Conservation (phyloP, 2,888 invertebrate genomes). For the Ommatoiulus sabulosus region DNA sequence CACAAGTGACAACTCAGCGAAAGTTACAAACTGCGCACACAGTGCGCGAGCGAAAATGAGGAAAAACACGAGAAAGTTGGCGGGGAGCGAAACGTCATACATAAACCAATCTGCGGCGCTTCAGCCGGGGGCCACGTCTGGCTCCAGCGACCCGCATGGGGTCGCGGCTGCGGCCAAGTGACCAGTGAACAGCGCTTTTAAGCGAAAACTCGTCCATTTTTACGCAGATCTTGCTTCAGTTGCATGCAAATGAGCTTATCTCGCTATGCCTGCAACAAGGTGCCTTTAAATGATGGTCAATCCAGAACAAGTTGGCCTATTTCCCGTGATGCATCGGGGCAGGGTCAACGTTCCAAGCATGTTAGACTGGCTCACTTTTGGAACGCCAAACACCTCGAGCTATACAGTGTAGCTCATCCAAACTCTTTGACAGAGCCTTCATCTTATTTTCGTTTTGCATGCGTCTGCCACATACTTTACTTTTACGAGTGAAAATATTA, state of each 20-base stretch:
- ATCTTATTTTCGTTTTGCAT: too few relatives aligned
- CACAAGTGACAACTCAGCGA: slow-evolving; percentile 13
- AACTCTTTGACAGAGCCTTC: too few relatives aligned
- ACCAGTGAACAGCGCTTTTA: slow-evolving; percentile 8
- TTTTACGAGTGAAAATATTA: too few relatives aligned
- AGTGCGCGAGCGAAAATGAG: neutral
- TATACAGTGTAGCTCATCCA: too few relatives aligned
- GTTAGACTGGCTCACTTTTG: neutral
- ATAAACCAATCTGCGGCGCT: slow-evolving; percentile 33
- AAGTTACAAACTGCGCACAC: slow-evolving; percentile 41
- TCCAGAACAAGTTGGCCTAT: neutral
- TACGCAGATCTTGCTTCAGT: neutral
- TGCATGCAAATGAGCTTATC: neutral
- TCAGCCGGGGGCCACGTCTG: neutral
- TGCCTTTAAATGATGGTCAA: neutral
- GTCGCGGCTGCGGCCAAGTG: slow-evolving; percentile 31
- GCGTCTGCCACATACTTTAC: too few relatives aligned
- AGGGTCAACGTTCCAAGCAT: slow-evolving; percentile 7
- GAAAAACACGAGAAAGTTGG: slow-evolving; percentile 18
- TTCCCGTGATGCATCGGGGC: neutral
- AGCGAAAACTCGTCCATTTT: neutral
- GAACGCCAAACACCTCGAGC: too few relatives aligned
- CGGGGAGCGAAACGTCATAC: neutral
- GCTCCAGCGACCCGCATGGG: slow-evolving; percentile 32
- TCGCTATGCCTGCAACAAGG: neutral